phyloP scores from a whole-genome alignment of 2,113 vertebrate genomes.

The Phodopus roborovskii region DNA sequence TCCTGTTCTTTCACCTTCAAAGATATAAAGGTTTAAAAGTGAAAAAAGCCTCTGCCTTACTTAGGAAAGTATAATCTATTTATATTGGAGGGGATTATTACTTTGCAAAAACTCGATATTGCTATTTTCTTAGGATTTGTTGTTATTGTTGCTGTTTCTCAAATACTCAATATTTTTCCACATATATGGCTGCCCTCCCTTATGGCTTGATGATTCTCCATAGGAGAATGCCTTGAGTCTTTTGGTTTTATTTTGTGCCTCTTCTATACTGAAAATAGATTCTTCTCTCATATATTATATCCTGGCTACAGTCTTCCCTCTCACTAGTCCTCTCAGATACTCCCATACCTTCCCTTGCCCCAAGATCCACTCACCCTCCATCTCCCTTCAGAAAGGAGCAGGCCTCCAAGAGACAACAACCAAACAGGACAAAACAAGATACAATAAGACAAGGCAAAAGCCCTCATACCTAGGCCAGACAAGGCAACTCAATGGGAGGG shows the following conservation, averaged over 20 bases:
- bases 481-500: neutral
- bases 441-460: neutral
- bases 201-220: neutral
- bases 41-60: neutral
- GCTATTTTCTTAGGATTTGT: neutral
- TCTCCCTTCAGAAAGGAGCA: neutral
- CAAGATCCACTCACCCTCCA: neutral
- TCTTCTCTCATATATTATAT: neutral
- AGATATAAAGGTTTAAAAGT: neutral
- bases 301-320: neutral
- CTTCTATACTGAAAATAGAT: neutral
- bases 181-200: neutral
- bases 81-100: neutral
- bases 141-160: neutral
- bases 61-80: neutral
- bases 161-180: neutral
- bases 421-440: neutral
- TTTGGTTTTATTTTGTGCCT: neutral
- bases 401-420: neutral
- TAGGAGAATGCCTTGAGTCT: neutral
- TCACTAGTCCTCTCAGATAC: neutral
- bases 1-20: neutral
- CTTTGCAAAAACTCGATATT: neutral
- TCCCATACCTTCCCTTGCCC: neutral
- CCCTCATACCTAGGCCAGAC: neutral